phyloP scores from a whole-genome alignment of 2,113 vertebrate species.

The Xiphias gladius region DNA sequence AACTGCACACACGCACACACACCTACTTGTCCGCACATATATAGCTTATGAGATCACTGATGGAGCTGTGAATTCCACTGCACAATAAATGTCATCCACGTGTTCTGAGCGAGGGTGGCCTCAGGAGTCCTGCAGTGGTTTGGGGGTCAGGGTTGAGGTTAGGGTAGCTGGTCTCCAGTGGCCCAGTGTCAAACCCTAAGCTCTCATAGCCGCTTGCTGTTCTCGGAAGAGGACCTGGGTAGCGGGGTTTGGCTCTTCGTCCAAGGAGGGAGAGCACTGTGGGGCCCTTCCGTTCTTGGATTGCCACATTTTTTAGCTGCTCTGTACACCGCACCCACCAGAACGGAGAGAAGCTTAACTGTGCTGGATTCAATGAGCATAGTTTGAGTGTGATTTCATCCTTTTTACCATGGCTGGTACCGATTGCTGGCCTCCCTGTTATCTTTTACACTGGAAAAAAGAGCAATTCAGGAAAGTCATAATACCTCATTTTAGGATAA shows the following conservation, averaged over 20 bases:
- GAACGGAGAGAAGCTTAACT: slow-evolving; percentile 15
- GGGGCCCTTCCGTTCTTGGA: slow-evolving; percentile 44
- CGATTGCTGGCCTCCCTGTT: slow-evolving; percentile 21
- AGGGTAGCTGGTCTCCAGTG: slow-evolving; percentile 58
- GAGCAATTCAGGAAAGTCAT: slow-evolving; percentile 3
- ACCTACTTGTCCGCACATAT: slow-evolving; percentile 4
- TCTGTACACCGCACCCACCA: slow-evolving; percentile 9
- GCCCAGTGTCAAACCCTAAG: slow-evolving; percentile 70
- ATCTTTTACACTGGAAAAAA: slow-evolving; percentile 24
- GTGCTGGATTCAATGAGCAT: slow-evolving; percentile 34
- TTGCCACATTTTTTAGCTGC: slow-evolving; percentile 30
- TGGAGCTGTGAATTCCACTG: slow-evolving; percentile 50
- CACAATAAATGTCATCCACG: slow-evolving; percentile 69
- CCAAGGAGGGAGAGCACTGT: slow-evolving; percentile 34
- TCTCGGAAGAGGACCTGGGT: slow-evolving; percentile 16
- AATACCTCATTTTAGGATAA: not conserved
- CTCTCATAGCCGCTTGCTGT: slow-evolving; percentile 19
- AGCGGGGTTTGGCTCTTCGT: slow-evolving; percentile 23
- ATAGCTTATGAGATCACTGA: slow-evolving; percentile 45
- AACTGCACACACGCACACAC: slow-evolving; percentile 33
- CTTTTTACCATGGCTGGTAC: slow-evolving; percentile 22
- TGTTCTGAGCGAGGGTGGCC: slow-evolving; percentile 45
- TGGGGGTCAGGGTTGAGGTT: slow-evolving; percentile 72
- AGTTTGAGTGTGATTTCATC: slow-evolving; percentile 54
- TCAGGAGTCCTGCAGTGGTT: slow-evolving; percentile 62